These are phyloP conservation scores for Peromyscus eremicus DNA, from an alignment of 2,797 vertebrate genomes.

Conservation along the genomic window DNA sequence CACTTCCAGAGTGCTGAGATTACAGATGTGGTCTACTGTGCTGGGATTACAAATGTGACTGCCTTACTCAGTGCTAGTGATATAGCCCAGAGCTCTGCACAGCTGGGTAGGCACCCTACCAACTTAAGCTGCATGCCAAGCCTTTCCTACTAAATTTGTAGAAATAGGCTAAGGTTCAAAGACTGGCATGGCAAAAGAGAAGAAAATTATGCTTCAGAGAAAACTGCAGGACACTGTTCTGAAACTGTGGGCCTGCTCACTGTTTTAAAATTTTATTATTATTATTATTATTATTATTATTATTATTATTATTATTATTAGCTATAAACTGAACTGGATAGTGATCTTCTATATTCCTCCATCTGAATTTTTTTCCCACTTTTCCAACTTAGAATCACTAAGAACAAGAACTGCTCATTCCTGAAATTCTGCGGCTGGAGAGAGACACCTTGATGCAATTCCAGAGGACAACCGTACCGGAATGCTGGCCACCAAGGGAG, in stretches of 20 bases:
- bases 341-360: not conserved
- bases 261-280: not conserved
- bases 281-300: too few species aligned
- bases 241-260: not conserved
- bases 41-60: not conserved
- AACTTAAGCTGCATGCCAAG: not conserved
- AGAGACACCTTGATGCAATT: not conserved
- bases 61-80: not conserved
- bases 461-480: not conserved
- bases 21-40: not conserved
- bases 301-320: not conserved
- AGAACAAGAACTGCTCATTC: not conserved
- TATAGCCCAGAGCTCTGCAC: not conserved
- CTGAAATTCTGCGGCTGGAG: not conserved
- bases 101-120: not conserved
- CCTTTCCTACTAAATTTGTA: not conserved
- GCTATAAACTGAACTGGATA: not conserved
- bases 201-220: not conserved
- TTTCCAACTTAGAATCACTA: constrained; percentile 11
- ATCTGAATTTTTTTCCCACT: not conserved
- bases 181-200: not conserved
- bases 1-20: not conserved
- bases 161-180: not conserved
- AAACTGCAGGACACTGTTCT: not conserved
- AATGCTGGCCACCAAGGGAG: not conserved